Evolutionary conservation across 1,140 invertebrate genomes (phyloP).

Genomic region (Dendroctonus valens): DNA sequence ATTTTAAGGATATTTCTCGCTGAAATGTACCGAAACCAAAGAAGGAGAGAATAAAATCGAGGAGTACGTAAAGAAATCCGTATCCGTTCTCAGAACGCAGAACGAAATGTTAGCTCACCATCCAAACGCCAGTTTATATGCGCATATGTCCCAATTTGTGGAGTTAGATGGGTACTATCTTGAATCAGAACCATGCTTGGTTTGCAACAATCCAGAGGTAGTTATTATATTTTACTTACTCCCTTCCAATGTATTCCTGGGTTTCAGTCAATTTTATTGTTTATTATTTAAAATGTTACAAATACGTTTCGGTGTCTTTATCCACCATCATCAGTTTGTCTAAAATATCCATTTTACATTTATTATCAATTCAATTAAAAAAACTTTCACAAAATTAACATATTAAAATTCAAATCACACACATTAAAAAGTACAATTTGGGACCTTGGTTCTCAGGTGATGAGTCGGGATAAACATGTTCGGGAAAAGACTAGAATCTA

Average conservation of each 20-base stretch:
- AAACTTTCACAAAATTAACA: too few relatives aligned
- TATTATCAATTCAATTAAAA: too few relatives aligned
- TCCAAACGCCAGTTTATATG: slow-evolving; percentile 92
- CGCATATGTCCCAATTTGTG: slow-evolving; percentile 85
- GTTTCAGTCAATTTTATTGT: too few relatives aligned
- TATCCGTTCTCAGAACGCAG: slow-evolving; percentile 80
- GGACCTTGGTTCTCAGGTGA: too few relatives aligned
- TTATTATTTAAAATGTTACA: too few relatives aligned
- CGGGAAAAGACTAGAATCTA: too few relatives aligned
- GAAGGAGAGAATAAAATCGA: slow-evolving; percentile 54
- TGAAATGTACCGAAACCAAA: slow-evolving; percentile 43
- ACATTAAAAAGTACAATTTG: too few relatives aligned
- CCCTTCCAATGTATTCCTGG: not conserved
- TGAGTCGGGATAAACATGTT: too few relatives aligned
- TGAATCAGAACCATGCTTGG: slow-evolving; percentile 94
- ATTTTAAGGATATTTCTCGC: slow-evolving; percentile 42
- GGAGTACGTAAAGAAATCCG: slow-evolving; percentile 81
- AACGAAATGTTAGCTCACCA: slow-evolving; percentile 86
- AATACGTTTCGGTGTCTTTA: too few relatives aligned
- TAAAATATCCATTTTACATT: too few relatives aligned
- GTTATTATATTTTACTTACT: not conserved
- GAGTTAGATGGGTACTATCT: slow-evolving; percentile 96
- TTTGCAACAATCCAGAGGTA: slow-evolving; percentile 93
- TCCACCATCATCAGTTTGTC: too few relatives aligned
- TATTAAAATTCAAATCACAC: too few relatives aligned